Evolutionary conservation across 2,113 vertebrate species (phyloP).

Genomic region (Sinocyclocheilus grahami): DNA sequence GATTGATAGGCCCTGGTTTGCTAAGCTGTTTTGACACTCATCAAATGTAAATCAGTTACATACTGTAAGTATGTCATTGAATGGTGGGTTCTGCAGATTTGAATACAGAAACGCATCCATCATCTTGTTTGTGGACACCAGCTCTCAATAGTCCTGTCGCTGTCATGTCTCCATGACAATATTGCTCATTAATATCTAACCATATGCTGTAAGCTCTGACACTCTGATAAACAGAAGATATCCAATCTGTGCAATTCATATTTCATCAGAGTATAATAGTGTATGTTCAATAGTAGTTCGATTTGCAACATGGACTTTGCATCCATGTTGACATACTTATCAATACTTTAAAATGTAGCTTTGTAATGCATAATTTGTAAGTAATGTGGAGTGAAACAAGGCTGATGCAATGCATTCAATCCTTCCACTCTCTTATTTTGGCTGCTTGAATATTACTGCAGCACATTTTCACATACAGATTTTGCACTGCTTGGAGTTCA

Average conservation of each 20-base stretch:
- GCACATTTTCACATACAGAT: not conserved
- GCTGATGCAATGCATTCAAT: conserved; percentile 1
- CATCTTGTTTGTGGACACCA: not conserved
- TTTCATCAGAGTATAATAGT: not conserved
- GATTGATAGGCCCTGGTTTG: not conserved
- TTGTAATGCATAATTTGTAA: not conserved
- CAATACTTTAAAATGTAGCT: not conserved
- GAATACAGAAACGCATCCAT: not conserved
- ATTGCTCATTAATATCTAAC: conserved; percentile 12
- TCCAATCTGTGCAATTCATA: not conserved
- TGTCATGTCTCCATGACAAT: conserved; percentile 13
- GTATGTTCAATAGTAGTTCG: not conserved
- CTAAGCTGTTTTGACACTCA: not conserved
- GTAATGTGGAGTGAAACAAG: not conserved
- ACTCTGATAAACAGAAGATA: not conserved
- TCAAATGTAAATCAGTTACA: not conserved
- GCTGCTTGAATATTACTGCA: not conserved
- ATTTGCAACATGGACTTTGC: not conserved
- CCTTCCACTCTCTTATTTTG: not conserved
- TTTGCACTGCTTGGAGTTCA: conserved; percentile 12
- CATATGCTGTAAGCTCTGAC: not conserved
- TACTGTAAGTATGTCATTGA: not conserved
- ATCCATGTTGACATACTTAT: conserved; percentile 20
- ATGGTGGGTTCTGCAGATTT: not conserved
- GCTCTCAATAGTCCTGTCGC: not conserved